Conservation (phyloP, 2,797 vertebrate species). For the Eidolon dupreanum region DNA sequence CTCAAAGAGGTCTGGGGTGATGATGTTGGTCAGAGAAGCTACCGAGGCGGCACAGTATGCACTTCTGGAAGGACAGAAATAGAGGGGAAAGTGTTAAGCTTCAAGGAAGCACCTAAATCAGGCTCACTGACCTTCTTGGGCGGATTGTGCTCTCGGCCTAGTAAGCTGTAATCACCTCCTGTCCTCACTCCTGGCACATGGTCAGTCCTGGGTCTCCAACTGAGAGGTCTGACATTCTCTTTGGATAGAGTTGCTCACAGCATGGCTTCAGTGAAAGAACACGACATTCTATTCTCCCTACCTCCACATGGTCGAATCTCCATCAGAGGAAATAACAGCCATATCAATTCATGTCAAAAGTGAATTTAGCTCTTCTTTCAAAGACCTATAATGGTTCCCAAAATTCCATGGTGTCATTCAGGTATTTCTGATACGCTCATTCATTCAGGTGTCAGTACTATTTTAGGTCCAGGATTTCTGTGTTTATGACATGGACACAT, state of each 20-base stretch:
- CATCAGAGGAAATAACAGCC: conserved; percentile 4
- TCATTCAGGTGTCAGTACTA: neutral
- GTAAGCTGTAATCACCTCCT: conserved; percentile 6
- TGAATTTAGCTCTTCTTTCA: neutral
- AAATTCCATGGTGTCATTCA: neutral
- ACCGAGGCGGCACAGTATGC: conserved; percentile 96
- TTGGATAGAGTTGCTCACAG: conserved; percentile 61
- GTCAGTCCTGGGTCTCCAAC: conserved; percentile 20
- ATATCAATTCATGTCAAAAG: neutral
- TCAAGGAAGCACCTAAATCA: neutral
- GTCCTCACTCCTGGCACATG: conserved; percentile 2
- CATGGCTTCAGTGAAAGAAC: conserved; percentile 61
- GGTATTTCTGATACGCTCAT: neutral
- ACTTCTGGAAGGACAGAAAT: conserved; percentile 86
- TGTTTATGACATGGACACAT: neutral
- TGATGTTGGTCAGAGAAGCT: conserved; percentile 93
- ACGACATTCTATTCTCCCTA: conserved; percentile 66
- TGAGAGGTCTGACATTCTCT: conserved; percentile 58
- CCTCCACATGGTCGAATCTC: conserved; percentile 24
- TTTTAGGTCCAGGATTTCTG: neutral
- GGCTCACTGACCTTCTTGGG: neutral
- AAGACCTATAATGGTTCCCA: neutral
- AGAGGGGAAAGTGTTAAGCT: neutral
- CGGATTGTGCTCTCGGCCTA: neutral
- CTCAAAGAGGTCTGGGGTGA: conserved; percentile 91